These are phyloP conservation scores for Scrobipalpa costella DNA, from an alignment of 2,888 invertebrate species.

Conservation along the genomic window DNA sequence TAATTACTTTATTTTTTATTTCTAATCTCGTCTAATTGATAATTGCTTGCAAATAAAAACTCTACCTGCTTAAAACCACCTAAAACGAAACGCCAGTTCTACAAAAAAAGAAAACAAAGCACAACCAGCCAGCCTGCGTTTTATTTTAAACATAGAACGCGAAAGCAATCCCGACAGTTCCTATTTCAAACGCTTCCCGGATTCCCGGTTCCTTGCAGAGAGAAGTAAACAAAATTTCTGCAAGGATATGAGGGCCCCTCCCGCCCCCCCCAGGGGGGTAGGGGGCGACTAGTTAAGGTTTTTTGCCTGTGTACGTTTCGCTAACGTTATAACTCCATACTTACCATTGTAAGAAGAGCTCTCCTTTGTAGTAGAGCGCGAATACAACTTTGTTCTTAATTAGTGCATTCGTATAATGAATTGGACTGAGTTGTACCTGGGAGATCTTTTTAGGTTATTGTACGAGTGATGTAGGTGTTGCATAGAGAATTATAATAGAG, in stretches of 20 bases:
- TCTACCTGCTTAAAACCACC: background rate
- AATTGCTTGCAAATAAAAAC: background rate
- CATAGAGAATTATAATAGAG: too few species aligned
- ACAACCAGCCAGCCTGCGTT: slow-evolving; percentile 32
- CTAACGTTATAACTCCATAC: slow-evolving; percentile 25
- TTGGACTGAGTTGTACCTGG: background rate
- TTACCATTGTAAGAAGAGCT: slow-evolving; percentile 20
- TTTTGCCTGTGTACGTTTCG: slow-evolving; percentile 66
- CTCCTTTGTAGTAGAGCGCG: slow-evolving; percentile 9
- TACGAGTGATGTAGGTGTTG: background rate
- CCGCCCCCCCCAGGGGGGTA: slow-evolving; percentile 31
- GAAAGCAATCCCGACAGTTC: slow-evolving; percentile 63
- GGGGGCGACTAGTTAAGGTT: slow-evolving; percentile 67
- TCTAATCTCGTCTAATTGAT: background rate
- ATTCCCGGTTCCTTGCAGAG: slow-evolving; percentile 69
- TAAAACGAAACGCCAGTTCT: background rate
- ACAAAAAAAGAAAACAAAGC: slow-evolving; percentile 36
- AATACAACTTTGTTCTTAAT: slow-evolving; percentile 11
- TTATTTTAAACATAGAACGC: slow-evolving; percentile 39
- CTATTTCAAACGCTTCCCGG: slow-evolving; percentile 63
- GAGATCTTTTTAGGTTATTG: background rate
- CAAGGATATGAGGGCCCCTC: slow-evolving; percentile 72
- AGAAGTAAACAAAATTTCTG: slow-evolving; percentile 81
- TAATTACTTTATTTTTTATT: background rate
- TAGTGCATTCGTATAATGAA: background rate